These are phyloP conservation scores for Griposia aprilina DNA, from an alignment of 2,888 invertebrate genomes.

Conservation along the genomic window DNA sequence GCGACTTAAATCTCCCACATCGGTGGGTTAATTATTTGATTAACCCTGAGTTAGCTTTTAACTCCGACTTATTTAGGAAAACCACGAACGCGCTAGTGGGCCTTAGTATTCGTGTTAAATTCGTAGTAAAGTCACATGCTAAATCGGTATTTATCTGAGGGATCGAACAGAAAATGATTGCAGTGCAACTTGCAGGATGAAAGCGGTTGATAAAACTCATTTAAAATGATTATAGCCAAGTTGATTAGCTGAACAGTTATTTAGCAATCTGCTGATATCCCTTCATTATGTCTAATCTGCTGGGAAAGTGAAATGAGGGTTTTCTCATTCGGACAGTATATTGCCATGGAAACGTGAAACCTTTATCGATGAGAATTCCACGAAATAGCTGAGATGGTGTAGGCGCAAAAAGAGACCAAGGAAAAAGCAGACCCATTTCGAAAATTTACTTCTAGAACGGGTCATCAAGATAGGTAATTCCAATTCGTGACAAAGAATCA, in stretches of 20 bases:
- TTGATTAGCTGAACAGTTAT: slow-evolving; percentile 46
- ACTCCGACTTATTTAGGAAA: too few species aligned
- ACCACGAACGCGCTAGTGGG: too few species aligned
- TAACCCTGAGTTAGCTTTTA: too few species aligned
- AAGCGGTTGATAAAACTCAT: slow-evolving; percentile 48
- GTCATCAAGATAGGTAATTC: background rate
- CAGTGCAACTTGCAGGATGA: slow-evolving; percentile 21
- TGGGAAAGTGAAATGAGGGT: slow-evolving; percentile 33
- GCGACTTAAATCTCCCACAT: too few species aligned
- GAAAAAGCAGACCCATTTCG: background rate
- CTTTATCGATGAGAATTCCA: background rate
- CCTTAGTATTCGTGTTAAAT: too few species aligned
- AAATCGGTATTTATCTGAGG: slow-evolving; percentile 21
- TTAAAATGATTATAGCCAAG: slow-evolving; percentile 38
- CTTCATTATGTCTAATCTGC: slow-evolving; percentile 38
- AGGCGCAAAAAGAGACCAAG: background rate
- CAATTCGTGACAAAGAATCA: slow-evolving; percentile 12
- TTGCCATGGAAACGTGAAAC: background rate
- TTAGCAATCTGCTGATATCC: slow-evolving; percentile 42
- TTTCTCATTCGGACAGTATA: slow-evolving; percentile 21
- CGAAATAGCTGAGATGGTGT: background rate
- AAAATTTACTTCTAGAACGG: background rate
- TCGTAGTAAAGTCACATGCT: background rate
- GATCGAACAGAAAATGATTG: slow-evolving; percentile 32
- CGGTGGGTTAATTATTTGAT: too few species aligned